Conservation (phyloP, 2,888 invertebrate genomes). For the Coremacera marginata region DNA sequence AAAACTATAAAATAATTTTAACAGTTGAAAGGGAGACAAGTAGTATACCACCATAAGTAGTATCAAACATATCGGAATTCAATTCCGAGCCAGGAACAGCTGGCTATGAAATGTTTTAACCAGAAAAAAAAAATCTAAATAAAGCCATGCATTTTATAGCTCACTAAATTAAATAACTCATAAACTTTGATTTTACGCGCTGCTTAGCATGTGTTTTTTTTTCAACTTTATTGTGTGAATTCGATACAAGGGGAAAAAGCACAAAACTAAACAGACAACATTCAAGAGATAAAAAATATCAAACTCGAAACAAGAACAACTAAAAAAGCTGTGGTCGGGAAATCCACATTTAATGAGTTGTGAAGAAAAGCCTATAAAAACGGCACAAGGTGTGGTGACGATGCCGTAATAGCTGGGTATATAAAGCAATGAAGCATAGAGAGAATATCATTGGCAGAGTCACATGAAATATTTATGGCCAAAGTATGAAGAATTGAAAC, state of each 20-base stretch:
- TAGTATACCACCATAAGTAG: not conserved
- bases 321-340: constrained; percentile 3
- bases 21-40: not conserved
- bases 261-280: not conserved
- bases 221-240: not conserved
- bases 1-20: not conserved
- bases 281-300: not conserved
- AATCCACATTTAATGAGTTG: constrained; percentile 13
- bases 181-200: constrained; percentile 43
- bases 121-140: not conserved
- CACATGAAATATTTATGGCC: too few relatives aligned
- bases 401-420: not conserved
- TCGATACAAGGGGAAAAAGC: not conserved
- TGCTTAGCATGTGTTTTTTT: constrained; percentile 37
- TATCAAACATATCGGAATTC: not conserved
- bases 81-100: not conserved
- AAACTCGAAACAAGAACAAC: not conserved
- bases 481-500: too few relatives aligned
- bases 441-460: not conserved
- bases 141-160: constrained; percentile 13
- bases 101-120: not conserved
- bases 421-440: not conserved
- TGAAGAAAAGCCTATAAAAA: not conserved
- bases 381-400: too few relatives aligned
- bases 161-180: constrained; percentile 35